Percentiles rank a stretch among this genome's conserved stretches.
phyloP scores from a whole-genome alignment of 2,888 invertebrate species.

The Scaptomyza cyrtandrae region DNA sequence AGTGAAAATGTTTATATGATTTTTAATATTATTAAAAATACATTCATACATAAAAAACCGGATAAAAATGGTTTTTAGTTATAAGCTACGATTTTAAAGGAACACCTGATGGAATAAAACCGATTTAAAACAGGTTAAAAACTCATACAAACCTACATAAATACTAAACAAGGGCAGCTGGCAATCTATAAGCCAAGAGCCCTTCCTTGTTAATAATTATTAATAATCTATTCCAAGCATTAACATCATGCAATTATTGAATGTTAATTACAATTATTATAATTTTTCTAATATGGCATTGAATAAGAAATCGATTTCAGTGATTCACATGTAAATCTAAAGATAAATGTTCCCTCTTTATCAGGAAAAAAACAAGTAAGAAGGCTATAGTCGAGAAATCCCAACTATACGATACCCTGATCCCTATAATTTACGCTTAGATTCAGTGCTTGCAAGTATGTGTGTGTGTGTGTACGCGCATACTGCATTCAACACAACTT shows the following conservation, averaged over 20 bases:
- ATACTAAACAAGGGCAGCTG: not conserved
- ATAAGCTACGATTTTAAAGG: not conserved
- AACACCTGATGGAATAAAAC: too few species aligned
- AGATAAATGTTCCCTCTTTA: constrained; percentile 16
- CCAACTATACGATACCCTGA: too few species aligned
- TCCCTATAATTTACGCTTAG: too few species aligned
- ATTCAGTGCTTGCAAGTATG: too few species aligned
- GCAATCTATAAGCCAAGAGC: not conserved
- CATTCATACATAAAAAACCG: too few species aligned
- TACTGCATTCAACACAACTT: too few species aligned
- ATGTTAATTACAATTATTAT: constrained; percentile 6
- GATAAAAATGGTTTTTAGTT: not conserved
- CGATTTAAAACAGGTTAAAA: not conserved
- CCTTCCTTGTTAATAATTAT: not conserved
- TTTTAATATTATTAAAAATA: too few species aligned
- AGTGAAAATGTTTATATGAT: too few species aligned
- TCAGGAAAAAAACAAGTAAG: constrained; percentile 21
- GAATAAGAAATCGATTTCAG: constrained; percentile 11
- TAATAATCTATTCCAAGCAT: not conserved
- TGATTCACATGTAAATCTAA: constrained; percentile 39
- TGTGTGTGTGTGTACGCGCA: too few species aligned
- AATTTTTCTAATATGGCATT: constrained; percentile 2
- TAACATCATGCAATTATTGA: not conserved
- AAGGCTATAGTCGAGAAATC: too few species aligned
- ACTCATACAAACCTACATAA: too few species aligned